These are phyloP conservation scores for Dicrurus megarhynchus DNA, from an alignment of 2,113 vertebrate species.

Conservation along the genomic window DNA sequence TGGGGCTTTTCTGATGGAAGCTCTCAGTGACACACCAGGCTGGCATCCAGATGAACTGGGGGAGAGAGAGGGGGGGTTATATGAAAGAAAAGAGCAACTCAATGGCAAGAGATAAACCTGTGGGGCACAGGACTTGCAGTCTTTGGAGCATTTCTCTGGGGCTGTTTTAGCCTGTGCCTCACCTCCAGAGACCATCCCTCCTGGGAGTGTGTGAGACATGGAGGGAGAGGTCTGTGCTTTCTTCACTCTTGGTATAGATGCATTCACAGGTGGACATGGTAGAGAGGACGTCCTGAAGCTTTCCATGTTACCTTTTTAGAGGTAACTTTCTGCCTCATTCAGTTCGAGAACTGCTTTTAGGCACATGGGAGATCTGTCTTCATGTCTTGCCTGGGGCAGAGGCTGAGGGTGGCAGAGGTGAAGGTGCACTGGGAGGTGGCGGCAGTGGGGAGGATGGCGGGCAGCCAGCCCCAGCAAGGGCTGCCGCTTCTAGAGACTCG, in stretches of 20 bases:
- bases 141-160: background rate
- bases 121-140: background rate
- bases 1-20: background rate
- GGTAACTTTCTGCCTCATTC: background rate
- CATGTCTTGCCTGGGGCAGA: background rate
- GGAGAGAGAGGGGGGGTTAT: background rate
- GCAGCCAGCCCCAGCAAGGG: background rate
- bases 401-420: background rate
- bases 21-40: background rate
- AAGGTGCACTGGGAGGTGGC: background rate
- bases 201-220: background rate
- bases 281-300: background rate
- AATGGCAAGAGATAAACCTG: background rate
- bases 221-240: background rate
- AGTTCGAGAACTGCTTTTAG: background rate
- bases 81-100: background rate
- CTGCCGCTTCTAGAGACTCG: background rate
- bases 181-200: background rate
- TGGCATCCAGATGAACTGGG: background rate
- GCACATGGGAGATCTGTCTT: background rate
- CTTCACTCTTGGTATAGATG: background rate
- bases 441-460: fast-evolving
- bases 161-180: background rate
- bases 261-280: background rate
- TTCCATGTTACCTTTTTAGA: background rate